These are phyloP conservation scores for Anadara kagoshimensis DNA, from an alignment of 1,140 invertebrate species.

Conservation along the genomic window DNA sequence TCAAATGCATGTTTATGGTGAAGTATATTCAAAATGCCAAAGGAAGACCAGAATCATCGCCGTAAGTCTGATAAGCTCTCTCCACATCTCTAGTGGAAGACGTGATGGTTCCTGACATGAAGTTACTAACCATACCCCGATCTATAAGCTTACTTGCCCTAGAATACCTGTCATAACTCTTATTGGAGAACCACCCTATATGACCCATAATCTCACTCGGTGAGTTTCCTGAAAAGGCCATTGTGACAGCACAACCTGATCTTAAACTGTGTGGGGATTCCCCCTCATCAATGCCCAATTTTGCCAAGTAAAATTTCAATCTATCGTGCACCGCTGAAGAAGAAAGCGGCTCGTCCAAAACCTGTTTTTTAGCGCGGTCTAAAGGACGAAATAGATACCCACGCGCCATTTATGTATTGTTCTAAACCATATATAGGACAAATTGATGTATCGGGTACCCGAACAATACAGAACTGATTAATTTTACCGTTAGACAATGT, in stretches of 20 bases:
- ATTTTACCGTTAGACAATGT: conserved; percentile 5
- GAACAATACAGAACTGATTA: conserved; percentile 12
- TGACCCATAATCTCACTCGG: conserved; percentile 12
- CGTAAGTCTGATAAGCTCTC: no score
- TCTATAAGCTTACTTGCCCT: conserved; percentile 12
- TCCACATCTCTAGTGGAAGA: no score
- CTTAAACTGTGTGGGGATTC: background rate
- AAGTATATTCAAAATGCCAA: no score
- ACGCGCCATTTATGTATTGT: background rate
- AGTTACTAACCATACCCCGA: background rate
- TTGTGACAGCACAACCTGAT: background rate
- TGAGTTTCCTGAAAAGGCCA: background rate
- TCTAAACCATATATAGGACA: conserved; percentile 9
- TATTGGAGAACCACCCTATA: conserved; percentile 28
- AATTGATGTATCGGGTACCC: background rate
- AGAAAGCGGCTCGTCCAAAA: background rate
- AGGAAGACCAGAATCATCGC: no score
- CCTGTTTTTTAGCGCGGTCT: background rate
- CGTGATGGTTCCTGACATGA: no score
- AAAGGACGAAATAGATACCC: conserved; percentile 1
- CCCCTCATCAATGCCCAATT: conserved; percentile 1
- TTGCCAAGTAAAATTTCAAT: background rate
- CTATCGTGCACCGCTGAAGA: background rate
- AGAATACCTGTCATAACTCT: conserved; percentile 22
- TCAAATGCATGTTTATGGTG: no score